These are phyloP conservation scores for Lepus europaeus DNA, from an alignment of 2,113 vertebrate species.

Conservation along the genomic window DNA sequence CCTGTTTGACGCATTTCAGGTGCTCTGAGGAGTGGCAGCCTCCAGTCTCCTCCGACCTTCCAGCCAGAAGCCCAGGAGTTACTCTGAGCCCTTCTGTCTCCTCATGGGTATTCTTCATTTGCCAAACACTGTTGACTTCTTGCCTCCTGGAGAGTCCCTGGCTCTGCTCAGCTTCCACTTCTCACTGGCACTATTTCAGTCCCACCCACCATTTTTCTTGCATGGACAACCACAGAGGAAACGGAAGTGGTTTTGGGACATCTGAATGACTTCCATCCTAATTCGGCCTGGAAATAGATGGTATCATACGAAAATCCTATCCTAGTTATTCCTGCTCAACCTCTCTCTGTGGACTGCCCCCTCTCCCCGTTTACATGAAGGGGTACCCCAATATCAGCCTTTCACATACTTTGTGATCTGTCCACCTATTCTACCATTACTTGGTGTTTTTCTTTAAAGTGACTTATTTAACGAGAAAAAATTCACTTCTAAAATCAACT, in stretches of 20 bases:
- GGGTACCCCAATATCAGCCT: neutral
- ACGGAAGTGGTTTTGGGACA: neutral
- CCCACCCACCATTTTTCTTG: neutral
- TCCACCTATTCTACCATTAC: neutral
- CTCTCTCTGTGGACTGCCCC: neutral
- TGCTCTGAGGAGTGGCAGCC: neutral
- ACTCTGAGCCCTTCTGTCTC: neutral
- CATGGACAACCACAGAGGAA: neutral
- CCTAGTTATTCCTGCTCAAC: neutral
- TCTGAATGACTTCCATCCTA: neutral
- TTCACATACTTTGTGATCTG: neutral
- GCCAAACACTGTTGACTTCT: neutral
- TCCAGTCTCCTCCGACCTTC: neutral
- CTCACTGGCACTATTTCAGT: neutral
- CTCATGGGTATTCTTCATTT: neutral
- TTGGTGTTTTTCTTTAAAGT: constrained; percentile 22
- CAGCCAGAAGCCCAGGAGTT: neutral
- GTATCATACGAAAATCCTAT: neutral
- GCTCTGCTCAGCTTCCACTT: neutral
- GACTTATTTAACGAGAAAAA: neutral
- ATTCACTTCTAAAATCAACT: constrained; percentile 14
- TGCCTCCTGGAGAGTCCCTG: neutral
- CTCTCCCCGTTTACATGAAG: neutral
- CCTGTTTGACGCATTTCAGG: neutral
- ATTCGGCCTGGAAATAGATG: neutral